These are phyloP conservation scores for Macrosiphum euphorbiae DNA, from an alignment of 2,888 invertebrate genomes.

Conservation along the genomic window DNA sequence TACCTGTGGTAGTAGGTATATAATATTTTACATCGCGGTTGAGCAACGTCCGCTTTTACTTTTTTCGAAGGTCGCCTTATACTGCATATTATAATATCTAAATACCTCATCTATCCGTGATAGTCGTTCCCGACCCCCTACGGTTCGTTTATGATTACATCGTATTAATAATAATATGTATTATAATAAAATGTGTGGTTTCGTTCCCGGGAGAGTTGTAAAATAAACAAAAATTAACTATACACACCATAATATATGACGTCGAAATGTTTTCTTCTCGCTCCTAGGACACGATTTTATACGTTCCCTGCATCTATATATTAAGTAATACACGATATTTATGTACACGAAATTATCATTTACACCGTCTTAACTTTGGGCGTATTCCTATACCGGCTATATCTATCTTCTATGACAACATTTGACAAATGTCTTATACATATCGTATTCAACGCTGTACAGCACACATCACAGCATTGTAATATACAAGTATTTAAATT, in stretches of 20 bases:
- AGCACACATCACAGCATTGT: background rate
- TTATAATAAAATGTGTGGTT: background rate
- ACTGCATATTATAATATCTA: background rate
- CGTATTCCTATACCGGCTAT: too few relatives aligned
- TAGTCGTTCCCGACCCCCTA: conserved; percentile 1
- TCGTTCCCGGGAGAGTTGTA: background rate
- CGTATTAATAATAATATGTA: background rate
- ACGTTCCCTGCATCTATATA: background rate
- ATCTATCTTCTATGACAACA: background rate
- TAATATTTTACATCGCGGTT: background rate
- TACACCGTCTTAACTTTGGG: background rate
- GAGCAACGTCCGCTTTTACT: conserved; percentile 37
- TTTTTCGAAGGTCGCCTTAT: conserved; percentile 10
- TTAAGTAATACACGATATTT: background rate
- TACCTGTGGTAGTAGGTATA: background rate
- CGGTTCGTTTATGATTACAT: background rate
- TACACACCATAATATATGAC: too few relatives aligned
- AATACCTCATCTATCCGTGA: background rate
- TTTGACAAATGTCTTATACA: background rate
- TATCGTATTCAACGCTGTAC: background rate
- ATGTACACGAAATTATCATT: background rate
- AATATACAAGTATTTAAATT: background rate
- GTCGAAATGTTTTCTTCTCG: background rate
- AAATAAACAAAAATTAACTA: background rate
- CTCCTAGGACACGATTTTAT: background rate